Evolutionary conservation across 2,888 invertebrate genomes (phyloP).

Genomic region (Artemia sinica): DNA sequence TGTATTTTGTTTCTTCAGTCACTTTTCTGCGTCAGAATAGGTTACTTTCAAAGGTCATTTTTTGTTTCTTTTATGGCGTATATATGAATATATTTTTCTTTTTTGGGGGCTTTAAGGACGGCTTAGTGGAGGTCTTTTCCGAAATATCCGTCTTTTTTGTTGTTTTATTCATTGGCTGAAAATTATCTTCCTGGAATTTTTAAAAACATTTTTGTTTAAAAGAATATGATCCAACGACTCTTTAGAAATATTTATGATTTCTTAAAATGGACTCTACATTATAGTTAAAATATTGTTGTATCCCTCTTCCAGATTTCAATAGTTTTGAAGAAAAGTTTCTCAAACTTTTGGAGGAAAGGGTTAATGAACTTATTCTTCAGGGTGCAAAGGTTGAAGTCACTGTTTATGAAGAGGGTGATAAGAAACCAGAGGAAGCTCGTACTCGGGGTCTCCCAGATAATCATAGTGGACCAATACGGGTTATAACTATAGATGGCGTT

Average conservation of each 20-base stretch:
- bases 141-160: no score
- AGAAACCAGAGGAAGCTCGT: constrained; percentile 43
- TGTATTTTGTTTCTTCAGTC: no score
- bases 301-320: constrained; percentile 30
- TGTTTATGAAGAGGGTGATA: constrained; percentile 43
- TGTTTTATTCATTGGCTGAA: no score
- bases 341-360: constrained; percentile 39
- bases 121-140: no score
- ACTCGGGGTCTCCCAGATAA: constrained; percentile 60
- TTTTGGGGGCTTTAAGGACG: no score
- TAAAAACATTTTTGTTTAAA: background rate
- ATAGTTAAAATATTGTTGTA: constrained; percentile 31
- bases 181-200: background rate
- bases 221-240: no score
- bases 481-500: constrained; percentile 54
- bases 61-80: background rate
- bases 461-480: constrained; percentile 53
- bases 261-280: constrained; percentile 38
- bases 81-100: no score
- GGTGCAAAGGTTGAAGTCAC: constrained; percentile 45
- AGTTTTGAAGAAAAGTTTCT: constrained; percentile 30
- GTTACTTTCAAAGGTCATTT: background rate
- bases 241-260: constrained; percentile 11
- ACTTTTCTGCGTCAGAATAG: background rate
- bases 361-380: constrained; percentile 49